A percentile compares a stretch with the other conserved stretches of the same genome.
Evolutionary conservation across 2,797 vertebrate species (phyloP).

Genomic region (Phalloptychus januarius): DNA sequence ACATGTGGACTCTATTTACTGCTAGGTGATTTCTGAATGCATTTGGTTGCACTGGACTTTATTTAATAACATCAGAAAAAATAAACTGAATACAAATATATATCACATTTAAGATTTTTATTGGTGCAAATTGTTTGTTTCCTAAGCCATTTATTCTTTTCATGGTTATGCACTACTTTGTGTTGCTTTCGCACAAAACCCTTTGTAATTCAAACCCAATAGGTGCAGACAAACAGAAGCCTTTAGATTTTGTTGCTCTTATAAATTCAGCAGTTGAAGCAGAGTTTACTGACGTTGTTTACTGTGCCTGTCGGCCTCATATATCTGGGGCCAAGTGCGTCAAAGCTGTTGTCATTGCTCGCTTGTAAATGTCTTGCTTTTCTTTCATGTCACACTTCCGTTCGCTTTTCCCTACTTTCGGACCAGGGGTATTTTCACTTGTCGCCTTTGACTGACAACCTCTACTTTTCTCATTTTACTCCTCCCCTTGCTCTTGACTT

Average conservation of each 20-base stretch:
- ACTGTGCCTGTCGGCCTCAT: neutral
- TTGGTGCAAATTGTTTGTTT: neutral
- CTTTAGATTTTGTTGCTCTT: slow-evolving; percentile 21
- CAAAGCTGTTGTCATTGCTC: slow-evolving; percentile 19
- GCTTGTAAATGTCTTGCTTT: slow-evolving; percentile 43
- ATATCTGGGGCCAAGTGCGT: slow-evolving; percentile 20
- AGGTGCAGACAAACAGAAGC: slow-evolving; percentile 9
- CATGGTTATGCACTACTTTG: neutral
- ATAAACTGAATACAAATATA: neutral
- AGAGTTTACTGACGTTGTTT: neutral
- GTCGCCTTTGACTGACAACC: slow-evolving; percentile 56
- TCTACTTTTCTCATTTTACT: slow-evolving; percentile 41
- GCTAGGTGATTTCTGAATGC: neutral
- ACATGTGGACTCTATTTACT: neutral
- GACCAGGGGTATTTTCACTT: slow-evolving; percentile 37
- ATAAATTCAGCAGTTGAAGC: slow-evolving; percentile 29
- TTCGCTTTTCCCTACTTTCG: slow-evolving; percentile 30
- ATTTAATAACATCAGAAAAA: neutral
- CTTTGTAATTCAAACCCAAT: neutral
- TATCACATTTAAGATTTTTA: neutral
- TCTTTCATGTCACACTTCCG: slow-evolving; percentile 27
- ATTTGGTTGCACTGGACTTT: neutral
- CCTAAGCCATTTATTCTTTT: neutral
- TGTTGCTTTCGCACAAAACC: neutral
- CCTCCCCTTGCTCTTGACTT: slow-evolving; percentile 36